These are phyloP conservation scores for Aegotheles bennettii DNA, from an alignment of 2,113 vertebrate genomes.

Conservation along the genomic window DNA sequence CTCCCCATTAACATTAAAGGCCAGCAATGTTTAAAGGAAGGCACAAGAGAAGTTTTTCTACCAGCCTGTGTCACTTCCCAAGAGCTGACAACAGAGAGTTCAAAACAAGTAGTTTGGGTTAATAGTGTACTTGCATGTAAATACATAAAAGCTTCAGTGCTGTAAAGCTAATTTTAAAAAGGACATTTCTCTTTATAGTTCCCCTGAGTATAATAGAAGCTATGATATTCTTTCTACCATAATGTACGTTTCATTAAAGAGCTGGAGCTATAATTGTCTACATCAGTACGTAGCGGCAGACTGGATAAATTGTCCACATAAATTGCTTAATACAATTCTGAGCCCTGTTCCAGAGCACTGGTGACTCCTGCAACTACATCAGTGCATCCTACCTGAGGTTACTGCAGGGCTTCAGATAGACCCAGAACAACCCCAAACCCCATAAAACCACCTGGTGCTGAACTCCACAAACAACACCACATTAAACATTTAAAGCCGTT, in stretches of 20 bases:
- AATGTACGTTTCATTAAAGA: conserved; percentile 73
- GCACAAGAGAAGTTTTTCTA: conserved; percentile 4
- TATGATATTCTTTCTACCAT: conserved; percentile 70
- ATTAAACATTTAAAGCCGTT: background rate
- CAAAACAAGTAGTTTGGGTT: conserved; percentile 65
- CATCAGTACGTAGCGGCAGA: conserved; percentile 53
- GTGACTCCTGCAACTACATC: conserved; percentile 6
- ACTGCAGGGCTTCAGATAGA: fast-evolving
- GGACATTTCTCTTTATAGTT: conserved; percentile 72
- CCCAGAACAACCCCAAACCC: background rate
- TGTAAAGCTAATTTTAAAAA: conserved; percentile 73
- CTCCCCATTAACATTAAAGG: conserved; percentile 43
- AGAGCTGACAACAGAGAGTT: conserved; percentile 37
- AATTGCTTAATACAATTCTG: conserved; percentile 60
- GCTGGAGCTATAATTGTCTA: conserved; percentile 70
- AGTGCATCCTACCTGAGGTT: background rate
- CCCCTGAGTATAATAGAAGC: conserved; percentile 68
- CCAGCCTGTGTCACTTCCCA: background rate
- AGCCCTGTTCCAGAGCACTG: background rate
- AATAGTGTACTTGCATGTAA: conserved; percentile 72
- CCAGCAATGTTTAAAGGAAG: background rate
- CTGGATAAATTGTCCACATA: conserved; percentile 61
- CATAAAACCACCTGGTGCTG: background rate
- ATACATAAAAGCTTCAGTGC: conserved; percentile 70
- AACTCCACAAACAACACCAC: background rate